Conservation (phyloP, 2,113 vertebrate species). For the Podarcis cretensis region DNA sequence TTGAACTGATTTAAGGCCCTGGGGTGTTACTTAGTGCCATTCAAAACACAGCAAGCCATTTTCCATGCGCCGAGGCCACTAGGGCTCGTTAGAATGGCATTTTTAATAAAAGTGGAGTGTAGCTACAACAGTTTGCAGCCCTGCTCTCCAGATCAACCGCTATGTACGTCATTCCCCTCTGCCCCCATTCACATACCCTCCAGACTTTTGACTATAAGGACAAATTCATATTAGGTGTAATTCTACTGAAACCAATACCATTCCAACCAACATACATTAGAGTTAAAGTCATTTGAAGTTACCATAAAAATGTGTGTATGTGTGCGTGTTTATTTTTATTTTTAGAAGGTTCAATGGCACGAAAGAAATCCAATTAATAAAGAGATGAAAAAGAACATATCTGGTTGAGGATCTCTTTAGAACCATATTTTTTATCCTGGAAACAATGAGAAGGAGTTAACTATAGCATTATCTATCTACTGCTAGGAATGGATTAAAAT, state of each 20-base stretch:
- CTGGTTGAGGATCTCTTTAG: background rate
- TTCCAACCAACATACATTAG: slow-evolving; percentile 62
- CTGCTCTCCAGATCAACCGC: slow-evolving; percentile 54
- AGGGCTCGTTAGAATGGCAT: slow-evolving; percentile 74
- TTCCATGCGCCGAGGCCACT: slow-evolving; percentile 70
- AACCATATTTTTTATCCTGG: background rate
- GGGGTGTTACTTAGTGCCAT: slow-evolving; percentile 67
- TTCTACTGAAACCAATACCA: slow-evolving; percentile 68
- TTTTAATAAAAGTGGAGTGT: slow-evolving; percentile 74
- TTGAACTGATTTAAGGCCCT: slow-evolving; percentile 76
- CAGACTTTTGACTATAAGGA: slow-evolving; percentile 49
- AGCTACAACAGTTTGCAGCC: slow-evolving; percentile 59
- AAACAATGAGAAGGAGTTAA: background rate
- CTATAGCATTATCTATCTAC: background rate
- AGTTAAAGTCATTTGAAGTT: slow-evolving; percentile 61
- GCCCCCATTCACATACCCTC: slow-evolving; percentile 59
- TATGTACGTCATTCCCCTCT: slow-evolving; percentile 48
- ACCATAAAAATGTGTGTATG: slow-evolving; percentile 26
- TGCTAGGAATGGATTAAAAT: background rate
- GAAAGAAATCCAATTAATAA: slow-evolving; percentile 41
- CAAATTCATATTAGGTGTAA: slow-evolving; percentile 71
- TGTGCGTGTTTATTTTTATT: slow-evolving; percentile 49
- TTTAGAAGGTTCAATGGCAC: slow-evolving; percentile 48
- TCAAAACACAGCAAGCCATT: slow-evolving; percentile 73
- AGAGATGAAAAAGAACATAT: background rate